Conservation (phyloP, 2,797 vertebrate species). For the Sebastes minor region DNA sequence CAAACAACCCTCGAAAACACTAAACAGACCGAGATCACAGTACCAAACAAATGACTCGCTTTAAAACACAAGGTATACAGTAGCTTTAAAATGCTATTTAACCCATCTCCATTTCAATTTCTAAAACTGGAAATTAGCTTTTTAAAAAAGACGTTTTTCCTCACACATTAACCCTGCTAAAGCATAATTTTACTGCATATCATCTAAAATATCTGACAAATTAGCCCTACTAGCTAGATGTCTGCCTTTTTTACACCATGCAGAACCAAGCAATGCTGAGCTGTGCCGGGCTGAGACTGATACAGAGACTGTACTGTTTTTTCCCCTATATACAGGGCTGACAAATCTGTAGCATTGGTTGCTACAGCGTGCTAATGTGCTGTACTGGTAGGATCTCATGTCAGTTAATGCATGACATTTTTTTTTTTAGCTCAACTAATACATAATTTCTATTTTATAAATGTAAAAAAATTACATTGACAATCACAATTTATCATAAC, state of each 20-base stretch:
- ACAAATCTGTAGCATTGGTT: not conserved
- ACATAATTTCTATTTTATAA: not conserved
- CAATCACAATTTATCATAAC: no score
- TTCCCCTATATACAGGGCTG: not conserved
- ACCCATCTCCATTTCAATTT: not conserved
- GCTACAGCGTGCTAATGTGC: not conserved
- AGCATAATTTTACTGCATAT: not conserved
- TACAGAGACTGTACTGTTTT: not conserved
- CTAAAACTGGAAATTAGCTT: not conserved
- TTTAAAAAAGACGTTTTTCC: not conserved
- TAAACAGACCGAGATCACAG: slow-evolving; percentile 37
- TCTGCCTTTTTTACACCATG: not conserved
- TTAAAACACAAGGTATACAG: not conserved
- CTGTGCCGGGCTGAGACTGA: not conserved
- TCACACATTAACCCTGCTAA: not conserved
- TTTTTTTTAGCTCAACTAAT: not conserved
- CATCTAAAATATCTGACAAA: not conserved
- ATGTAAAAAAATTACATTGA: not conserved
- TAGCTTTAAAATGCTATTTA: not conserved
- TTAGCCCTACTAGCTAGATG: not conserved
- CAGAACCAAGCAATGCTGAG: not conserved
- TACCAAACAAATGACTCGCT: not conserved
- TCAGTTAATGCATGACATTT: not conserved
- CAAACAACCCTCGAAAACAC: slow-evolving; percentile 53
- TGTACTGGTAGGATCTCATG: not conserved